A percentile compares a stretch with the other conserved stretches of the same genome.
phyloP scores from a whole-genome alignment of 2,113 vertebrate species.

The Eretmochelys imbricata region DNA sequence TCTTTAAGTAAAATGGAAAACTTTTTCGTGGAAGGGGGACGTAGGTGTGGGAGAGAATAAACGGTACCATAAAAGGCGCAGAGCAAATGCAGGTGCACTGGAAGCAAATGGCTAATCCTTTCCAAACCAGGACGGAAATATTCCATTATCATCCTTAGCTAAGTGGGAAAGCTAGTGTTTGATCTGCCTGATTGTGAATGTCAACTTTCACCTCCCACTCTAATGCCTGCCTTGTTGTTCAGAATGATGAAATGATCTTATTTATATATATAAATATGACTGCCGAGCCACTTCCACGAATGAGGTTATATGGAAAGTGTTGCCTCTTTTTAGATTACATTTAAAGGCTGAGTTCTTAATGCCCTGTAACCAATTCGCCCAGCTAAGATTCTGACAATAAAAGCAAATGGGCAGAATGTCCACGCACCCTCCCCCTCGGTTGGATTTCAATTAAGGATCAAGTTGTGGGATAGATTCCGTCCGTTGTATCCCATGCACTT shows the following conservation, averaged over 20 bases:
- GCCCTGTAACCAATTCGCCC: neutral
- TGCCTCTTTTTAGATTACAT: neutral
- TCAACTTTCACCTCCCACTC: neutral
- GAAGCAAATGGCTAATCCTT: neutral
- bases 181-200: neutral
- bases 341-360: neutral
- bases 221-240: accelerated
- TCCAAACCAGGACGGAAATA: neutral
- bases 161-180: accelerated
- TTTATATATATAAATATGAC: neutral
- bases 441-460: neutral
- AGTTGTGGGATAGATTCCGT: conserved; percentile 8
- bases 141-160: neutral
- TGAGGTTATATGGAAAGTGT: neutral
- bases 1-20: neutral
- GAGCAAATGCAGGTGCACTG: accelerated
- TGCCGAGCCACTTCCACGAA: neutral
- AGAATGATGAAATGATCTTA: neutral
- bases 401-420: neutral
- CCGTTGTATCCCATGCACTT: neutral
- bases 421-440: neutral
- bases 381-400: neutral
- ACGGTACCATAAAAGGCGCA: neutral
- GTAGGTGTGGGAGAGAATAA: neutral
- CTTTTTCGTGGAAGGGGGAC: neutral